Percentiles rank a stretch among this genome's conserved stretches.
phyloP scores from a whole-genome alignment of 2,113 vertebrate species.

The Rhea americana region DNA sequence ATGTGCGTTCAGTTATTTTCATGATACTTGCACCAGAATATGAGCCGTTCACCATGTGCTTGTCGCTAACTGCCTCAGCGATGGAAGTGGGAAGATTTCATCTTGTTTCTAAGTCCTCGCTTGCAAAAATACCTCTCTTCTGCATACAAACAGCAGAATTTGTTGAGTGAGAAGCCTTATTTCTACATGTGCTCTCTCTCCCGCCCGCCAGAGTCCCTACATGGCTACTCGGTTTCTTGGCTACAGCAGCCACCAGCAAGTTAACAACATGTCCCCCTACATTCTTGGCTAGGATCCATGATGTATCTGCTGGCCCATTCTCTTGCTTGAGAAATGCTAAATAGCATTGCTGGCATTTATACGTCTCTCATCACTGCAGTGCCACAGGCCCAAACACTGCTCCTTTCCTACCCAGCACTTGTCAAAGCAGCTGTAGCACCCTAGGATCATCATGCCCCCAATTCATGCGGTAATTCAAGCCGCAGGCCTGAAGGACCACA shows the following conservation, averaged over 20 bases:
- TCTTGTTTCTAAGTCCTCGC: constrained; percentile 56
- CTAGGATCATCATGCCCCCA: rapidly evolving
- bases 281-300: constrained; percentile 61
- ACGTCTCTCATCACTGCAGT: constrained; percentile 31
- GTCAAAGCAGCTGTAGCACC: not conserved
- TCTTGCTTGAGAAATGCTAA: constrained; percentile 63
- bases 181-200: constrained; percentile 63
- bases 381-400: constrained; percentile 39
- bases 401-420: not conserved
- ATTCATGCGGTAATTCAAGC: not conserved
- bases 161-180: constrained; percentile 66
- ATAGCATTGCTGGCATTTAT: constrained; percentile 62
- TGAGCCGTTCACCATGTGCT: constrained; percentile 59
- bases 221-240: constrained; percentile 67
- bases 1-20: constrained; percentile 31
- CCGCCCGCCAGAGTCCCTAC: constrained; percentile 56
- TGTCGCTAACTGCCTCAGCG: constrained; percentile 54
- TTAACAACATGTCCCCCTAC: constrained; percentile 72
- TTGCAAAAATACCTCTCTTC: constrained; percentile 71
- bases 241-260: constrained; percentile 69
- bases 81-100: constrained; percentile 67
- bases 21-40: constrained; percentile 51
- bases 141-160: constrained; percentile 64
- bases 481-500: rapidly evolving
- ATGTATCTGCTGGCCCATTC: constrained; percentile 64